Evolutionary conservation across 2,113 vertebrate species (phyloP), one percentile per base, ranked within the genome.

Genomic region (Origma solitaria): DNA sequence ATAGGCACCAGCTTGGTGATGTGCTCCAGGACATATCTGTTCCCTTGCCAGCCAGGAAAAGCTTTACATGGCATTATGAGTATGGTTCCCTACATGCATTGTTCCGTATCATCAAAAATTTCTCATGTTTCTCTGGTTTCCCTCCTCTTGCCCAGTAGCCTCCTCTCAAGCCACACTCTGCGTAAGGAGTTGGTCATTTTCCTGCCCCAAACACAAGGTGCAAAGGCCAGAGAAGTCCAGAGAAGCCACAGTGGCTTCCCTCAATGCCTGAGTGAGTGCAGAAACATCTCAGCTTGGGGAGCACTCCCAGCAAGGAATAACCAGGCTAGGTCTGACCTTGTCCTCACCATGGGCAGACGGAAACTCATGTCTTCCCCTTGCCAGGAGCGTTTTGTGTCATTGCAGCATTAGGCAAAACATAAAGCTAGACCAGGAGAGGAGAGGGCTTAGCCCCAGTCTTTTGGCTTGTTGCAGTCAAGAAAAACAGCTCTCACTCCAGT

Each of bases 1-100:
- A 54, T 0, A 2, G 23, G 17, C 37, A 61, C n/a, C 31, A 37
- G 15, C n/a, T 40, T 0, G 1, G 56, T 49, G 54, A 61, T 15
- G 21, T 4, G 24, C 37, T 65, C 30, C 73, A 66, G 56, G 45
- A 40, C 31, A 22, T 1, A 0, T 6, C 28, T 33, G 4, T 31
- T 78, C 51, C 33, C 27, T 50, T 82, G 17, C 11, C 37, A 87
- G 47, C 7, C 57, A 64, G 44, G 54, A 61, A 57, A 53, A 77
- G 24, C 10, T 77, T 65, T 28, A 5, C 11, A 25, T 27, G 15
- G 57, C 22, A 54, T 66, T 70, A 28, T 9, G 23, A 50, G 38
- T 61, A 17, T 18, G 28, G 17, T n/a, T 82, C 49, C 24, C 28
- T 61, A 14, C 0, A 1, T 0, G 0, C 11, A 14, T 24, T 35